Base-by-base conservation (phyloP, 2,888 invertebrate species). In the Teleiodes luculella region DNA sequence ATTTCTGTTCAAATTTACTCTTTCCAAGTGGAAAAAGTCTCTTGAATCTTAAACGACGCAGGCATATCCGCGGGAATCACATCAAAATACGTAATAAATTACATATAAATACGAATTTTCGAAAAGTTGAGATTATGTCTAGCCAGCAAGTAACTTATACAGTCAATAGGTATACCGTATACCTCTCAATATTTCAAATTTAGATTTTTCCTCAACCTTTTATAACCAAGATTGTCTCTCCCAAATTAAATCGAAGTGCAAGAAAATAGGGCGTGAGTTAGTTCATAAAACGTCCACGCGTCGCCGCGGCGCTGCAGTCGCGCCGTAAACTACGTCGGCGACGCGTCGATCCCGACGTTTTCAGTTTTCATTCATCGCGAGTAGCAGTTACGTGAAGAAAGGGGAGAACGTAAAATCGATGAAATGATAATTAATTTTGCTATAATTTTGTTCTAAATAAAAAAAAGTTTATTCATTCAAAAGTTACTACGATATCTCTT, bases 331-430 rank as follows among this genome's bases (percentile, higher is more conserved):
- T 76, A 75, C 74, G 63, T 66, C 59, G 64, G 70, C 66, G 63
- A 41, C 65, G 59, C 68, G 58, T 67, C 65, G 61, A 61, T 73
- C 67, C 67, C 70, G 77, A 11, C 24, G 72, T 76, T 80, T 81
- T 78, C 83, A 20, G 72, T 76, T 80, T 81, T 78, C 83, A 83
- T 83, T 83, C 83, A 83, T 78, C 74, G 72, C 64, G 61, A 62
- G 62, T 59, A 39, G 53, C 39, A 53, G 41, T 16, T 6, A 24
- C 31, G 20, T 30, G 7, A 16, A n/a, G 37, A 16, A 16, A 47
- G 20, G n/a, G 35, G 71, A 69, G 67, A 53, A 68, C 43, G 69
- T 31, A 54, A 16, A 28, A 53, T 39, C 53, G 58, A 55, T 16
- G 24, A 24, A 16, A 55, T 16, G 24, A 24, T 8, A 31, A 14